A percentile compares a stretch with the other conserved stretches of the same genome.
These are phyloP conservation scores for Acomys russatus DNA, from an alignment of 2,797 vertebrate species.

Conservation along the genomic window DNA sequence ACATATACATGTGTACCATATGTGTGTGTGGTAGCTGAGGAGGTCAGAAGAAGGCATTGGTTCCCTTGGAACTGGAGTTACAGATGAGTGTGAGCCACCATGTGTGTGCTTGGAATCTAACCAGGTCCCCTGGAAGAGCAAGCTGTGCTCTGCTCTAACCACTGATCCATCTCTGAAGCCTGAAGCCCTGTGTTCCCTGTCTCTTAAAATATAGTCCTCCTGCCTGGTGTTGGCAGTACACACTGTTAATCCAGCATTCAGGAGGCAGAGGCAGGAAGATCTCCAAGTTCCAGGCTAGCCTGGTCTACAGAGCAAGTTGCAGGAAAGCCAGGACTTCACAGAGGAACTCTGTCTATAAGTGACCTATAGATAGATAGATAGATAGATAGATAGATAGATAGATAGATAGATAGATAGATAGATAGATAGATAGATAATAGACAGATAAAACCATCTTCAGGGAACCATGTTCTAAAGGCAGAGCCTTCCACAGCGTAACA, in stretches of 20 bases:
- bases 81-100: background rate
- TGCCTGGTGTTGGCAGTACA: background rate
- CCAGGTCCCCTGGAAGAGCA: background rate
- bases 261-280: background rate
- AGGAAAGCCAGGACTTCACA: background rate
- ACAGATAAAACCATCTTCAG: too few species aligned
- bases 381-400: background rate
- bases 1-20: too few species aligned
- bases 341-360: background rate
- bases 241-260: background rate
- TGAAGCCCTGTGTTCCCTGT: background rate
- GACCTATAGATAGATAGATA: background rate
- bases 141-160: background rate
- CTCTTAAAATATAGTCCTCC: background rate
- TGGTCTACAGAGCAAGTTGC: background rate
- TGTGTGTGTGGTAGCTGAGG: background rate
- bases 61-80: background rate
- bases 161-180: background rate
- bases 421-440: background rate
- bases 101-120: background rate
- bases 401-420: background rate
- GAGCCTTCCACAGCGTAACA: background rate
- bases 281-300: background rate
- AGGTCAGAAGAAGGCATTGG: background rate
- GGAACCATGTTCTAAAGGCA: background rate